Evolutionary conservation across 2,888 invertebrate species (phyloP), one percentile per base, ranked within the genome.

Genomic region (Linhomoeus sp.): DNA sequence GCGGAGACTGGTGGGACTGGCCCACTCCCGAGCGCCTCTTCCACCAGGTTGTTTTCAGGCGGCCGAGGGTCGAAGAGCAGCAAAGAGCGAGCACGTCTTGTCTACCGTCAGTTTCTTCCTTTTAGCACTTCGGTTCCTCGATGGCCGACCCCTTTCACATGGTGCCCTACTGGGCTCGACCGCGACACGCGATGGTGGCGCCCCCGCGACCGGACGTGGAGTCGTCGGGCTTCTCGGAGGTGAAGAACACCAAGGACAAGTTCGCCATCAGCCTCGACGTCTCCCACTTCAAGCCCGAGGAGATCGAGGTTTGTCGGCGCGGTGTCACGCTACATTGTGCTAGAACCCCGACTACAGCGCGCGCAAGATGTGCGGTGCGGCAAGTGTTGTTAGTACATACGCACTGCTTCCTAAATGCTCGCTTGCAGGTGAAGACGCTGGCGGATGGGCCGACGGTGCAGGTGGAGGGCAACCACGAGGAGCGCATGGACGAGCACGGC

Each of bases 261-360:
- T 50, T 46, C 12, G 45, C 51, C 45, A 52, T 56, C 14, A 50
- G 49, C 26, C 38, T 56, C 29, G 56, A 56, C 37, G 56, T 56
- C 15, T 50, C 51, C 1, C 55, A 56, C 41, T 56, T 55, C 42
- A 51, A 51, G 9, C 56, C 56, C 2, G 55, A 56, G 43, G 56
- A 56, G 46, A 50, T 56, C 38, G 49, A 50, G 7, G 38, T 33
- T 33, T 9, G 33, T 33, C 12, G 33, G 33, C 15, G 33, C 12
- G 33, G 15, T 19, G 24, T 43, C 24, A 14, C n/a, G 9, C n/a
- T n/a, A n/a, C n/a, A n/a, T n/a, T n/a, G n/a, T n/a, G n/a, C n/a
- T n/a, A n/a, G n/a, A n/a, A n/a, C n/a, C n/a, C n/a, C n/a, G n/a
- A n/a, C n/a, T n/a, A n/a, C n/a, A n/a, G n/a, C n/a, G n/a, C n/a